Conservation (phyloP, 2,888 invertebrate genomes). For the Stenodera caucasica region DNA sequence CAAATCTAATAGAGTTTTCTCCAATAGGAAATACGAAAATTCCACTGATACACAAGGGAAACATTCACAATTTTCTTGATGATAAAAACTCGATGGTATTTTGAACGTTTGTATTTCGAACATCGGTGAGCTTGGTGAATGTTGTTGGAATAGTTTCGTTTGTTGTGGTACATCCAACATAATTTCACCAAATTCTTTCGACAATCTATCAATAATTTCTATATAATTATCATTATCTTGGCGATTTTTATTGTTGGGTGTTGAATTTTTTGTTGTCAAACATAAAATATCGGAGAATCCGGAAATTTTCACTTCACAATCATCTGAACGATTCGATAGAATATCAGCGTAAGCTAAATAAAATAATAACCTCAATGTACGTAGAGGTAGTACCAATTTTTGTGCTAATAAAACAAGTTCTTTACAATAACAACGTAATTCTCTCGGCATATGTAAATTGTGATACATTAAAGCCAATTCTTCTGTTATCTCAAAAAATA, state of each 20-base stretch:
- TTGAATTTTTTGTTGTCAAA: background rate
- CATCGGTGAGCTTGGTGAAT: conserved; percentile 11
- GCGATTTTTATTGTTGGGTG: background rate
- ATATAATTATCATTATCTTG: no score
- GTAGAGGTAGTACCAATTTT: conserved; percentile 19
- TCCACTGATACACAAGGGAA: conserved; percentile 17
- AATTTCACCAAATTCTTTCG: conserved; percentile 11
- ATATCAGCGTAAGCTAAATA: conserved; percentile 18
- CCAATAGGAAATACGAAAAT: conserved; percentile 5
- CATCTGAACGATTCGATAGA: conserved; percentile 1
- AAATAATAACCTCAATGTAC: conserved; percentile 10
- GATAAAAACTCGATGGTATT: conserved; percentile 10
- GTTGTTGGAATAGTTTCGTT: background rate
- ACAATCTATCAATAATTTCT: background rate
- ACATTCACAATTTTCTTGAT: conserved; percentile 15
- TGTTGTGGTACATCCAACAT: conserved; percentile 8
- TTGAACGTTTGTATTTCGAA: conserved; percentile 11
- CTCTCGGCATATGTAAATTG: conserved; percentile 16
- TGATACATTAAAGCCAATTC: conserved; percentile 12
- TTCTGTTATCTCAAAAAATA: conserved; percentile 20
- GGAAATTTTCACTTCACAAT: conserved; percentile 16
- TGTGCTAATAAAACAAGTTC: conserved; percentile 11
- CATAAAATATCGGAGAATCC: conserved; percentile 16
- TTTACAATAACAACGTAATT: conserved; percentile 15
- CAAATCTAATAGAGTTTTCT: background rate